A percentile compares a stretch with the other conserved stretches of the same genome.
Evolutionary conservation across 2,888 invertebrate genomes (phyloP).

Genomic region (Sceliomorpha sp.): DNA sequence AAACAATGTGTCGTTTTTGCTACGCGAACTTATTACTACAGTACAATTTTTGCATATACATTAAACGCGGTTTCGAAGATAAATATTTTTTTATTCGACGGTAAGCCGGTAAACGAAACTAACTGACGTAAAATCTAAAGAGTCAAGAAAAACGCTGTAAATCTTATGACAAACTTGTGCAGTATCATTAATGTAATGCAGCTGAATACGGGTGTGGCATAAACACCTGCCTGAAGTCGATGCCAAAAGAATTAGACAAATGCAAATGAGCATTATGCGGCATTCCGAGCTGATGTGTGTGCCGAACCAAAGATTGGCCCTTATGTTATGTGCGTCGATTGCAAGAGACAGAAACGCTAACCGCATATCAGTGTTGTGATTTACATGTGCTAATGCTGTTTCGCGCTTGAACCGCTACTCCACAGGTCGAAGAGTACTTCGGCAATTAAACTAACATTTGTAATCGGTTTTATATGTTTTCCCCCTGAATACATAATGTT

Average conservation of each 20-base stretch:
- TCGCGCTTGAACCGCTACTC: background rate
- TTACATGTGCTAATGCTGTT: background rate
- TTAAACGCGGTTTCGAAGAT: no score
- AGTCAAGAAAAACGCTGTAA: no score
- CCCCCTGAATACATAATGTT: conserved; percentile 19
- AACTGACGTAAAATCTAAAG: no score
- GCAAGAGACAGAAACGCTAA: conserved; percentile 1
- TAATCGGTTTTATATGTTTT: conserved; percentile 60
- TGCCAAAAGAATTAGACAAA: background rate
- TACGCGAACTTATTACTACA: no score
- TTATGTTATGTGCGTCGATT: conserved; percentile 7
- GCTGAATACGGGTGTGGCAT: no score
- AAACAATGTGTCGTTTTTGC: no score
- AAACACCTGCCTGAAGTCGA: background rate
- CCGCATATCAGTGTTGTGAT: conserved; percentile 18
- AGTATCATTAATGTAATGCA: no score
- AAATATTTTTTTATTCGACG: no score
- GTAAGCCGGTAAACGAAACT: no score
- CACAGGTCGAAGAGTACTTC: conserved; percentile 52
- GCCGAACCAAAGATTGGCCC: background rate
- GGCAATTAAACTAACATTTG: conserved; percentile 66
- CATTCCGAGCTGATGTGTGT: background rate
- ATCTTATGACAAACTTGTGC: no score
- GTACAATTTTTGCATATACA: no score
- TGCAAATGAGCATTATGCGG: background rate